phyloP scores from a whole-genome alignment of 2,797 vertebrate species.

The Botia almorhae region DNA sequence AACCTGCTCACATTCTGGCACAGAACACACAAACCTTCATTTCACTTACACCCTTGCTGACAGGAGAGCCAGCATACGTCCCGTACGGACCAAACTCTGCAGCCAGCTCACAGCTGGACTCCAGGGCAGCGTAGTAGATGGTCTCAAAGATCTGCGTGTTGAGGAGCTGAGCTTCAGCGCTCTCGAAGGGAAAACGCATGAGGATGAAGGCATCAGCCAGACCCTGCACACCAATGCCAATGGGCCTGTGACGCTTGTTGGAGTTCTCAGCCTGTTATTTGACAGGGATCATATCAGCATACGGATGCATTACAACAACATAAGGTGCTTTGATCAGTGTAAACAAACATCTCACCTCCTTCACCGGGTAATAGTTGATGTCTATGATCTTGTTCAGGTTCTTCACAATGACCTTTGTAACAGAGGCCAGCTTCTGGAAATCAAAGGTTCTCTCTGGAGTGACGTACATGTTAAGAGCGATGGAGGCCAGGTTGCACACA shows the following conservation, averaged over 20 bases:
- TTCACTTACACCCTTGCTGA: constrained; percentile 89
- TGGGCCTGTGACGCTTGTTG: constrained; percentile 91
- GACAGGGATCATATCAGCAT: background rate
- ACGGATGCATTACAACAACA: background rate
- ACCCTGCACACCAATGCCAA: constrained; percentile 96
- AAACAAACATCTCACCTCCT: constrained; percentile 75
- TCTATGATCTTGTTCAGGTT: constrained; percentile 98
- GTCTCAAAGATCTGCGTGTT: constrained; percentile 98
- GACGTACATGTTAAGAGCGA: constrained; percentile 97
- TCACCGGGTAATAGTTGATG: constrained; percentile 92
- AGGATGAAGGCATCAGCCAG: constrained; percentile 95
- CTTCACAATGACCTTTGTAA: constrained; percentile 91
- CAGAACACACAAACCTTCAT: background rate
- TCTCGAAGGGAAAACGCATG: constrained; percentile 94
- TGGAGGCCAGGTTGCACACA: constrained; percentile 94
- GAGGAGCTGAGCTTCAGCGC: constrained; percentile 86
- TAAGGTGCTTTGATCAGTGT: background rate
- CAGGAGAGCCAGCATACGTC: constrained; percentile 88
- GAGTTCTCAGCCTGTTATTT: constrained; percentile 81
- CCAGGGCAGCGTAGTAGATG: constrained; percentile 91
- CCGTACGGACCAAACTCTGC: constrained; percentile 84
- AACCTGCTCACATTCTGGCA: background rate
- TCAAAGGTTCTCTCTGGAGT: constrained; percentile 88
- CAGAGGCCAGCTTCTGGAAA: constrained; percentile 86
- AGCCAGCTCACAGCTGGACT: constrained; percentile 92